Base-by-base conservation (phyloP, 2,888 invertebrate genomes). In the Pocota personata region DNA sequence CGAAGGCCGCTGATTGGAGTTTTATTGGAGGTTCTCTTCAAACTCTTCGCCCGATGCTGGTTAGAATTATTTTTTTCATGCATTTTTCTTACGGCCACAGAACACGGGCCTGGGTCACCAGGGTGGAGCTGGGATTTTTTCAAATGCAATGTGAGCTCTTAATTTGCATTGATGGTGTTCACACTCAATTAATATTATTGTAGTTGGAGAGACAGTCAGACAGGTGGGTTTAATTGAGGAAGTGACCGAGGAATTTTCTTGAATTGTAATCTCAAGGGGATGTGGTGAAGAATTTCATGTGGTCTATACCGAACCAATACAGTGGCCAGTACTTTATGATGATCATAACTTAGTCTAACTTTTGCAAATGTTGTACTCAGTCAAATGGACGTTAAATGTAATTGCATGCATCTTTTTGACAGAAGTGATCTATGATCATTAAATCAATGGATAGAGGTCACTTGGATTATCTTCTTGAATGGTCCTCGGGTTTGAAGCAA, bases 151-250 rank as follows among this genome's bases (percentile, higher is more conserved):
- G 35, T 71, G 64, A 84, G 84, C 75, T 80, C 80, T 80, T 84
- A 84, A 84, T 84, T 84, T 84, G 84, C 84, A 84, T 84, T 75
- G 69, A 80, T 84, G 84, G 55, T 84, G 84, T 84, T 84, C 84
- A 64, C 84, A 80, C 80, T 84, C 84, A 84, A 84, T 84, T 84
- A 75, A 84, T 84, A 84, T 80, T 58, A 75, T 50, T 76, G 69
- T 69, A 80, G 40, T 60, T 16, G 72, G 46, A 60, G 37, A 60
- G 72, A 72, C 78, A 60, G 12, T 12, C 50, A 57, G 67, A 76
- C 71, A 66, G 75, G 80, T 66, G 57, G 69, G 50, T 71, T 84
- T 84, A 80, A 84, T 84, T 84, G 80, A 75, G 84, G 80, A 84
- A 80, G 50, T 76, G 64, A 50, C 21, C 19, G 19, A 1, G 46